Percentiles rank a stretch among this genome's conserved stretches.
These are phyloP conservation scores for Spialia ferax DNA, from an alignment of 2,888 invertebrate genomes.

Conservation along the genomic window DNA sequence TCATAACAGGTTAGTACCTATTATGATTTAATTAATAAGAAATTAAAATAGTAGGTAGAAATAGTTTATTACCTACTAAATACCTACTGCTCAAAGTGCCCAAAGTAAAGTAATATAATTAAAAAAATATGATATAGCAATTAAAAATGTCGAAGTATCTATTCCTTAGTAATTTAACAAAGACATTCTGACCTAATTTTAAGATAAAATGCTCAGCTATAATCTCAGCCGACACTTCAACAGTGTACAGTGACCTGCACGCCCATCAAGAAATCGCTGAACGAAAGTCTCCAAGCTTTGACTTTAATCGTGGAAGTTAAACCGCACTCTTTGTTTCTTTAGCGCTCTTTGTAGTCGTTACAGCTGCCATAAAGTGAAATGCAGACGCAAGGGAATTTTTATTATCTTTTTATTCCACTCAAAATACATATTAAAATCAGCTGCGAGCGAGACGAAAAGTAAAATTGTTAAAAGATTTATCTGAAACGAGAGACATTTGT, in stretches of 20 bases:
- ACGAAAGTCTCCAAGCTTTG: slow-evolving; percentile 24
- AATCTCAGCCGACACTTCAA: neutral
- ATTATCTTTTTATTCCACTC: slow-evolving; percentile 28
- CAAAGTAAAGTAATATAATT: no score
- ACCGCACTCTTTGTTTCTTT: slow-evolving; percentile 32
- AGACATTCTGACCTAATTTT: neutral
- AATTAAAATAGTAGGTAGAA: no score
- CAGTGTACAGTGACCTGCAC: slow-evolving; percentile 7
- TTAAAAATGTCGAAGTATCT: no score
- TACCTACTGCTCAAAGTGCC: no score
- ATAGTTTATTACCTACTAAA: no score
- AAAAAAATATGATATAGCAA: no score
- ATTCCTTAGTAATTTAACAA: neutral
- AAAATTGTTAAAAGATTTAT: slow-evolving; percentile 13
- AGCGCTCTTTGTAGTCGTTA: slow-evolving; percentile 29
- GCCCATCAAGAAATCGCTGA: slow-evolving; percentile 25
- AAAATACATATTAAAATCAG: slow-evolving; percentile 34
- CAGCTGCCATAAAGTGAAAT: slow-evolving; percentile 39
- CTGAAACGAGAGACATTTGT: neutral
- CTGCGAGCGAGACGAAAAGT: slow-evolving; percentile 6
- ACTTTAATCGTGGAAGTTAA: slow-evolving; percentile 36
- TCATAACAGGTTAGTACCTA: no score
- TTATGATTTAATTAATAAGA: no score
- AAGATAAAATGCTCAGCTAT: neutral
- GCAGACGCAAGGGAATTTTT: slow-evolving; percentile 32